Conservation (phyloP, 2,113 vertebrate genomes). For the Okapia johnstoni region DNA sequence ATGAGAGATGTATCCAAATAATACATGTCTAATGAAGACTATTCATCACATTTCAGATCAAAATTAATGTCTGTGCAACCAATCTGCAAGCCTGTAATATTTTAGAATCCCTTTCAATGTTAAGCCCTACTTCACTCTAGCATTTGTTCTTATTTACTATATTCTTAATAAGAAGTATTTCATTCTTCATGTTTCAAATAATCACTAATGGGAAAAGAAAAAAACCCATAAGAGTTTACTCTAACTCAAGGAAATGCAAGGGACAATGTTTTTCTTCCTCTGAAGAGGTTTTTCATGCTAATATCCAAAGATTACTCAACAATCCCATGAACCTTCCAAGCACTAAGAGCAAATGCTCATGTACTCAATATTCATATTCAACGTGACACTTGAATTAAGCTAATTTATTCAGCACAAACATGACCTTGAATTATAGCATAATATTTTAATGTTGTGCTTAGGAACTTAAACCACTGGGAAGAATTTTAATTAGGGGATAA, state of each 20-base stretch:
- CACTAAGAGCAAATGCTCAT: slow-evolving; percentile 15
- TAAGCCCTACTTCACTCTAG: neutral
- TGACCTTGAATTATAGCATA: slow-evolving; percentile 76
- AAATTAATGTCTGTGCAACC: neutral
- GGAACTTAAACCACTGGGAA: slow-evolving; percentile 50
- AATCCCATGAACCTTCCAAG: slow-evolving; percentile 32
- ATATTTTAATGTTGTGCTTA: slow-evolving; percentile 63
- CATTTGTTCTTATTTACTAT: neutral
- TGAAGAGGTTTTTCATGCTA: slow-evolving; percentile 39
- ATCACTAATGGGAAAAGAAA: neutral
- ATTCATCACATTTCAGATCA: neutral
- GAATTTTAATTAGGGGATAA: slow-evolving; percentile 78
- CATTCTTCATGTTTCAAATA: neutral
- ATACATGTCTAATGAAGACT: neutral
- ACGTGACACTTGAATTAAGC: slow-evolving; percentile 69
- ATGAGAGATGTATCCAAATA: neutral
- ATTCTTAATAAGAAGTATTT: neutral
- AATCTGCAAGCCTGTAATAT: neutral
- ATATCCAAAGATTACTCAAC: slow-evolving; percentile 34
- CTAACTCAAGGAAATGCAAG: neutral
- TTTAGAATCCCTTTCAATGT: neutral
- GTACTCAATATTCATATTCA: slow-evolving; percentile 63
- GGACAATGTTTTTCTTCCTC: neutral
- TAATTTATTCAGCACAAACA: slow-evolving; percentile 71
- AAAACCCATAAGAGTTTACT: neutral